Conservation (phyloP, 2,888 invertebrate genomes). For the Anagyrus pseudococci region DNA sequence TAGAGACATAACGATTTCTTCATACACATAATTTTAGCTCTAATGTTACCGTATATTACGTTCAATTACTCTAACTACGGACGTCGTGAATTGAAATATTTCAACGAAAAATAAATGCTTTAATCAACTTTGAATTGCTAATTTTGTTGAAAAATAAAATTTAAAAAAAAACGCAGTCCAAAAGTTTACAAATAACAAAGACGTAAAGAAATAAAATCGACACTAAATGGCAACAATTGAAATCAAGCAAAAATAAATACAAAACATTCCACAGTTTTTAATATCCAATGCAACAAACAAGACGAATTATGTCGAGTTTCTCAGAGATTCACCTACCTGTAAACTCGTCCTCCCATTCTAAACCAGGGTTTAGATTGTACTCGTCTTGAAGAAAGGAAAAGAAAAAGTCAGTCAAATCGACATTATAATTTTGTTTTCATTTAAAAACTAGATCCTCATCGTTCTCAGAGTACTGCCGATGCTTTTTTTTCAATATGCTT, state of each 20-base stretch:
- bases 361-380: conserved; percentile 99
- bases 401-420: conserved; percentile 64
- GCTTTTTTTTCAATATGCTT: conserved; percentile 3
- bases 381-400: conserved; percentile 86
- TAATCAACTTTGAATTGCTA: no score
- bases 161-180: not conserved
- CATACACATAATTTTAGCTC: no score
- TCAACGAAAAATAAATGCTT: no score
- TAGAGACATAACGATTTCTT: no score
- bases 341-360: conserved; percentile 99
- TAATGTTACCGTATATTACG: no score
- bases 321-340: conserved; percentile 84
- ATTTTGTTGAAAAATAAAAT: not conserved
- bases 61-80: no score
- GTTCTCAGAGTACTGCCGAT: conserved; percentile 32
- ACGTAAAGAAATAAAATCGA: conserved; percentile 9
- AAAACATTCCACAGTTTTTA: no score
- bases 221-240: not conserved
- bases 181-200: not conserved
- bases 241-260: not conserved
- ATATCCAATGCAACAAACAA: conserved; percentile 15
- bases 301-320: conserved; percentile 30
- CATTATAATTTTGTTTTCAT: conserved; percentile 48
- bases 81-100: no score
- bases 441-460: conserved; percentile 26